Evolutionary conservation across 1,140 invertebrate genomes (phyloP).

Genomic region (Nasonia giraulti): DNA sequence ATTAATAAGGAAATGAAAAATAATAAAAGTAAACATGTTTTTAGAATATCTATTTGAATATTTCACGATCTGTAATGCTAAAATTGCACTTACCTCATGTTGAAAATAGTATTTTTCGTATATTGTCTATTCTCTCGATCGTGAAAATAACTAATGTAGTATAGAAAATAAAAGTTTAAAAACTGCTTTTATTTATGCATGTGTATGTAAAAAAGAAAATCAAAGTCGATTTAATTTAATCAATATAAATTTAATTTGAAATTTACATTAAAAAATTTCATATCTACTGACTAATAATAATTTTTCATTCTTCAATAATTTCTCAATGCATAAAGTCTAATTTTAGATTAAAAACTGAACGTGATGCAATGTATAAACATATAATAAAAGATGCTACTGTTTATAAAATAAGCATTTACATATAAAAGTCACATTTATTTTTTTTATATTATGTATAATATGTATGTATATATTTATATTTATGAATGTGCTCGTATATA

Average conservation of each 20-base stretch:
- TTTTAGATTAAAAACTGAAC: constrained; percentile 3
- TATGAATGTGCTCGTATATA: constrained; percentile 25
- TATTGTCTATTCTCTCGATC: too few species aligned
- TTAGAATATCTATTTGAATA: too few species aligned
- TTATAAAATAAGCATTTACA: constrained; percentile 48
- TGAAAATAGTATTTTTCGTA: too few species aligned
- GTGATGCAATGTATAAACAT: constrained; percentile 29
- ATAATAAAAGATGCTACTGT: constrained; percentile 31
- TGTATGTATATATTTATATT: constrained; percentile 36
- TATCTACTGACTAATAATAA: background rate
- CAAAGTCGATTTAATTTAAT: background rate
- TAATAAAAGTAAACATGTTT: too few species aligned
- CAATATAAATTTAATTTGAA: background rate
- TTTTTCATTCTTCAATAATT: too few species aligned
- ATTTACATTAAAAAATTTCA: background rate
- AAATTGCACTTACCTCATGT: too few species aligned
- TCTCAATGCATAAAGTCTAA: too few species aligned
- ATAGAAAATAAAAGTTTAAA: background rate
- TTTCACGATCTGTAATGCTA: too few species aligned
- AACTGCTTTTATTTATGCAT: background rate
- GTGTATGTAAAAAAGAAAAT: background rate
- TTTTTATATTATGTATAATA: constrained; percentile 38
- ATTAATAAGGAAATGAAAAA: too few species aligned
- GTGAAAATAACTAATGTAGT: too few species aligned
- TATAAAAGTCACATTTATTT: constrained; percentile 45